Evolutionary conservation across 2,113 vertebrate species (phyloP).

Genomic region (Centropristis striata): DNA sequence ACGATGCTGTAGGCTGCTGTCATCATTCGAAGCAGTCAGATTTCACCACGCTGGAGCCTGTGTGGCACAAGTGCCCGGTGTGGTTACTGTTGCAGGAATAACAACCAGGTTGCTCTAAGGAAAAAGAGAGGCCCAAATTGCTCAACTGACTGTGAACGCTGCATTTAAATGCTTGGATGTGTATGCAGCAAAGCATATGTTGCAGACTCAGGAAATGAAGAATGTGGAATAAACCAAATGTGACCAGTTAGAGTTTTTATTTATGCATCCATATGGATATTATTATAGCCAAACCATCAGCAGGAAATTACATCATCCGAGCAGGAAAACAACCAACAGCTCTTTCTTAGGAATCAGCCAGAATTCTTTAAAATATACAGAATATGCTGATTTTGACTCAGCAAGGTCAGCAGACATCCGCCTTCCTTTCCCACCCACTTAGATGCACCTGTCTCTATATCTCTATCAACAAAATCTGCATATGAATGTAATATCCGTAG

Average conservation of each 20-base stretch:
- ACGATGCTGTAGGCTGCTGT: constrained; percentile 20
- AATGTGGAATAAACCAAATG: not conserved
- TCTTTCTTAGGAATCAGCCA: not conserved
- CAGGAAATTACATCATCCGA: not conserved
- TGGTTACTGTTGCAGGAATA: constrained; percentile 3
- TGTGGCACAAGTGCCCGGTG: not conserved
- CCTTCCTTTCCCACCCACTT: not conserved
- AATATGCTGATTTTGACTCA: not conserved
- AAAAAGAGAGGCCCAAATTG: not conserved
- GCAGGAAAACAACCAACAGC: not conserved
- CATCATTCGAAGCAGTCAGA: not conserved
- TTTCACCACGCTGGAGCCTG: not conserved
- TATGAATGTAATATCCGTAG: too few relatives aligned
- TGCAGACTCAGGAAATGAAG: too few relatives aligned
- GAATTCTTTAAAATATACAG: not conserved
- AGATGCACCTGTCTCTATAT: not conserved
- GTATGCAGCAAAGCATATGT: not conserved
- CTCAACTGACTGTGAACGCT: not conserved
- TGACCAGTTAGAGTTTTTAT: not conserved
- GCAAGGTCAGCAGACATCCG: not conserved
- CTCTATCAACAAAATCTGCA: too few relatives aligned
- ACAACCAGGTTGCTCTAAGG: not conserved
- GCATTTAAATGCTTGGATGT: not conserved
- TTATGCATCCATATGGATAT: not conserved
- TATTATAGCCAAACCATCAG: not conserved